Base-by-base conservation (phyloP, 2,888 invertebrate genomes). In the Napeogenes inachia region DNA sequence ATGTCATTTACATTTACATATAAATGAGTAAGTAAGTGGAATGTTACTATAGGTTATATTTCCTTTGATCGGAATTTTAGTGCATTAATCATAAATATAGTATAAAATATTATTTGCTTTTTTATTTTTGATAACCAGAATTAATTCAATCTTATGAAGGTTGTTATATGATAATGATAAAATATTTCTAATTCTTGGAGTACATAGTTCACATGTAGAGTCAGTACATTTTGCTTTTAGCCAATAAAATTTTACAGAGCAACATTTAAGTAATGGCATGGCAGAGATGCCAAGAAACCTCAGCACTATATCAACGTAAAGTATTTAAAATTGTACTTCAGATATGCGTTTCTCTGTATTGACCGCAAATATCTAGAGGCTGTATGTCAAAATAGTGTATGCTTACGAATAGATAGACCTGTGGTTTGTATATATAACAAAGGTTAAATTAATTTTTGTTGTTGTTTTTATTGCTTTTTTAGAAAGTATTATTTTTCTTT, bases 1-100 rank as follows among this genome's bases (percentile, higher is more conserved):
- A 83, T 82, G 81, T 79, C 81, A 77, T 82, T 80, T 75, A 70
- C 75, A 90, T 90, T 90, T 89, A 82, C 90, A 90, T 90, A 90
- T 90, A 90, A 89, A 90, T 90, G 88, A 89, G 86, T 84, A 74
- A 77, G 85, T 89, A 85, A 90, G 89, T 89, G 88, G 89, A 85
- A 88, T 81, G 79, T 71, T 75, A 74, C 75, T 80, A 78, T 81
- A 79, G 76, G 81, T 81, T 80, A 77, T 85, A 81, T 81, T 77
- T 74, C 71, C 70, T 68, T 74, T 75, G 78, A 79, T 82, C 75
- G 76, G 70, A 69, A 61, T 72, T 76, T 69, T 75, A 65, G 61
- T 78, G 76, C 77, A 72, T 79, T 73, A 72, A 69, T 73, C 76
- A 78, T 77, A 81, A 79, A 82, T 57, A 57, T 21, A 21, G 21